These are phyloP conservation scores for Macroglossus sobrinus DNA, from an alignment of 2,113 vertebrate species.

Conservation along the genomic window DNA sequence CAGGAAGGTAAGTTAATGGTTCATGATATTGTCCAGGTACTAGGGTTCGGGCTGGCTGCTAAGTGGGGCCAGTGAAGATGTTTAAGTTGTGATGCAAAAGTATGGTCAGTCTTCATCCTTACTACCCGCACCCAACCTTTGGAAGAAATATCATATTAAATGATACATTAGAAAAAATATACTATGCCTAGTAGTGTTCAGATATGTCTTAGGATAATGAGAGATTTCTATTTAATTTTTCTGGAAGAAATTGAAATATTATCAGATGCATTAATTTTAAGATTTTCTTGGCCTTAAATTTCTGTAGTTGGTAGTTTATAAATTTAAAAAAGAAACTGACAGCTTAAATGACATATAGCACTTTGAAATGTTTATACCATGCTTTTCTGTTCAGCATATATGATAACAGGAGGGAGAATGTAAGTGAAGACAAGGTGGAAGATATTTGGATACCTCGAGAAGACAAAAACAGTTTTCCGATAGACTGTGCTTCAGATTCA, in stretches of 20 bases:
- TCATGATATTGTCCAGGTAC: background rate
- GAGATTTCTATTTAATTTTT: background rate
- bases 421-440: slow-evolving; percentile 64
- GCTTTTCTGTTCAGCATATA: slow-evolving; percentile 63
- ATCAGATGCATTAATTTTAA: background rate
- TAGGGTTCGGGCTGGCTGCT: background rate
- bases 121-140: background rate
- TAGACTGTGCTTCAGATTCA: slow-evolving; percentile 76
- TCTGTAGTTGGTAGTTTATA: background rate
- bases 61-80: background rate
- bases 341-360: background rate
- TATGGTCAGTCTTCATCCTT: background rate
- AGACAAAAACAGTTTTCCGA: slow-evolving; percentile 36
- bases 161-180: background rate
- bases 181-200: background rate
- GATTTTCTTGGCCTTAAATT: background rate
- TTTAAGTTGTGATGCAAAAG: background rate
- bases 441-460: slow-evolving; percentile 71
- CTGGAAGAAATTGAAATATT: background rate
- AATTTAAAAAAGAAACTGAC: background rate
- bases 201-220: background rate
- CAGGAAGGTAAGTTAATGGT: background rate
- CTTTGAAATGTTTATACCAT: background rate
- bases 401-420: slow-evolving; percentile 64
- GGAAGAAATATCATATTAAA: background rate